Conservation (phyloP, 1,140 invertebrate genomes). For the Dreissena polymorpha region DNA sequence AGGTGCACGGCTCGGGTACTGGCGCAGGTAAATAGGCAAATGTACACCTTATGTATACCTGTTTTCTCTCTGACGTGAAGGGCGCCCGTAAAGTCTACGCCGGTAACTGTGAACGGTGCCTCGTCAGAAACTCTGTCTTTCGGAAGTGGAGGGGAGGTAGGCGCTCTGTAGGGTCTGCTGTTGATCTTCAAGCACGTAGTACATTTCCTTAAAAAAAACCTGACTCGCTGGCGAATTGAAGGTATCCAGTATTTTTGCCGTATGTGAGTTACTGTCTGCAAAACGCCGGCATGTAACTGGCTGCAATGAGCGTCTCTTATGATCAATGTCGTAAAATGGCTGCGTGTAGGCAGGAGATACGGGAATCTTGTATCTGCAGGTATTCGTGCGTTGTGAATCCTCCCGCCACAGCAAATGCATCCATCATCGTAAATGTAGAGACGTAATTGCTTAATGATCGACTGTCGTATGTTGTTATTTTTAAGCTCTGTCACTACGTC, state of each 20-base stretch:
- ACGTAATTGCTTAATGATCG: not conserved
- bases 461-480: not conserved
- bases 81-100: too few relatives aligned
- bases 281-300: not conserved
- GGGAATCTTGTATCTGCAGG: not conserved
- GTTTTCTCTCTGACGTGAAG: too few relatives aligned
- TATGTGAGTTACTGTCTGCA: slow-evolving; percentile 7
- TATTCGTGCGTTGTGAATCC: not conserved
- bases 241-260: not conserved
- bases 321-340: not conserved
- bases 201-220: not conserved
- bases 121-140: too few relatives aligned
- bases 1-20: too few relatives aligned
- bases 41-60: too few relatives aligned
- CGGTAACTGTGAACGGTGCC: too few relatives aligned
- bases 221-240: slow-evolving; percentile 2
- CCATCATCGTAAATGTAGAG: not conserved
- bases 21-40: too few relatives aligned
- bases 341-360: not conserved
- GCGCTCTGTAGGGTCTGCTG: not conserved
- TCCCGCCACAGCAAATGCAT: slow-evolving; percentile 12
- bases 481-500: not conserved
- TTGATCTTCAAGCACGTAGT: not conserved
- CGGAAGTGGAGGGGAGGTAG: too few relatives aligned
- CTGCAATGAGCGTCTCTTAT: not conserved